Conservation (phyloP, 1,140 invertebrate species). For the Leptinotarsa defecta region DNA sequence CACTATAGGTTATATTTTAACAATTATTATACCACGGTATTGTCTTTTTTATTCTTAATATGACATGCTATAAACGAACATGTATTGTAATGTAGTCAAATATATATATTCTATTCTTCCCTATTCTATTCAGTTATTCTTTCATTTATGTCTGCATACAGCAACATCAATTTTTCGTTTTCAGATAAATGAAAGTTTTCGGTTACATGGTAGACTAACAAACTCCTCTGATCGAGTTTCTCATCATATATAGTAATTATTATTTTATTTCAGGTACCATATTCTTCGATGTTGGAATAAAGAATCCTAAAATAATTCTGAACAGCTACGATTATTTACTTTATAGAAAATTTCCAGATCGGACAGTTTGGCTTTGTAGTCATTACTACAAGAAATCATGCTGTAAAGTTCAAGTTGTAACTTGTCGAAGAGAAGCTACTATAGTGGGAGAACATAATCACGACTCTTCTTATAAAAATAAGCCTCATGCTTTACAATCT, state of each 20-base stretch:
- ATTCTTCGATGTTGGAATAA: conserved; percentile 33
- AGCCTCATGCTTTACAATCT: conserved; percentile 2
- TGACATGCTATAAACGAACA: too few relatives aligned
- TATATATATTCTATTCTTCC: too few relatives aligned
- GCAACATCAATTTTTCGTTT: too few relatives aligned
- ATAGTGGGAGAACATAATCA: conserved; percentile 33
- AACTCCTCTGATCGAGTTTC: background rate
- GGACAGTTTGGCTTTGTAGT: conserved; percentile 34
- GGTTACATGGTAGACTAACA: too few relatives aligned
- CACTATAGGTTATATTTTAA: too few relatives aligned
- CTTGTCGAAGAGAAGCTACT: conserved; percentile 12
- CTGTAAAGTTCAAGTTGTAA: conserved; percentile 33
- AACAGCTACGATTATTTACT: conserved; percentile 31
- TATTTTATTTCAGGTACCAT: conserved; percentile 27
- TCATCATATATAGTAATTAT: conserved; percentile 8
- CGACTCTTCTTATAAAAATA: conserved; percentile 11
- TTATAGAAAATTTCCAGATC: conserved; percentile 32
- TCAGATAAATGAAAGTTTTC: too few relatives aligned
- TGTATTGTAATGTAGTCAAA: too few relatives aligned
- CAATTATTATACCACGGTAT: too few relatives aligned
- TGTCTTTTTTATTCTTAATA: too few relatives aligned
- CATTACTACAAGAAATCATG: conserved; percentile 25
- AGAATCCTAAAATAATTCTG: conserved; percentile 36
- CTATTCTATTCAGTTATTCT: too few relatives aligned
- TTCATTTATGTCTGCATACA: too few relatives aligned